phyloP scores from a whole-genome alignment of 2,888 invertebrate species.

The Scaptomyza flava region DNA sequence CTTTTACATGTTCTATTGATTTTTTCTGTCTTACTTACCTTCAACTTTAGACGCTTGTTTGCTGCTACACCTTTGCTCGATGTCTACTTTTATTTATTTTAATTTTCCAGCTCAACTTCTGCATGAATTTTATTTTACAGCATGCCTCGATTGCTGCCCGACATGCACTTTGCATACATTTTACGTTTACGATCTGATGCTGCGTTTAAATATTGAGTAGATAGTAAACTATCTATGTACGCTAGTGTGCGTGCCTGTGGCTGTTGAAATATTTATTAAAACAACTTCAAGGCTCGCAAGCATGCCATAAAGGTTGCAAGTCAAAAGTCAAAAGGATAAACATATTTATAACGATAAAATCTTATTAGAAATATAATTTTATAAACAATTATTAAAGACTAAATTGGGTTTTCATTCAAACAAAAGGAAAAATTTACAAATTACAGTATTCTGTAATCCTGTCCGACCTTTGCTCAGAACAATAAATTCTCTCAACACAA shows the following conservation, averaged over 20 bases:
- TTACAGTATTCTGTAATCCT: no score
- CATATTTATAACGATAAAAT: background rate
- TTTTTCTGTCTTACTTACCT: slow-evolving; percentile 5
- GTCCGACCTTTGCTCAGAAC: no score
- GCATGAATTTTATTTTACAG: slow-evolving; percentile 48
- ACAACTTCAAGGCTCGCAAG: slow-evolving; percentile 43
- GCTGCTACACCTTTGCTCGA: slow-evolving; percentile 21
- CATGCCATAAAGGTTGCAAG: slow-evolving; percentile 21
- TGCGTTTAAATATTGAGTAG: slow-evolving; percentile 76
- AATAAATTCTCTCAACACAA: background rate
- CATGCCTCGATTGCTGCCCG: slow-evolving; percentile 76
- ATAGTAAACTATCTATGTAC: slow-evolving; percentile 72
- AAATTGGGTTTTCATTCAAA: no score
- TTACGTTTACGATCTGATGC: slow-evolving; percentile 76
- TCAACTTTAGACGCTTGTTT: slow-evolving; percentile 19
- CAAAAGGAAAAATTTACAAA: no score
- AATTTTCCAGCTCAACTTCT: slow-evolving; percentile 50
- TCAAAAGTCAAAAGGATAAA: slow-evolving; percentile 10
- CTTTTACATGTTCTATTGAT: background rate
- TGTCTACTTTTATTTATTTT: slow-evolving; percentile 72
- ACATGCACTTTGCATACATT: slow-evolving; percentile 79
- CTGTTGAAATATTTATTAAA: slow-evolving; percentile 66
- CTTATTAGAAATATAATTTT: background rate
- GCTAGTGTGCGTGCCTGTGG: slow-evolving; percentile 11
- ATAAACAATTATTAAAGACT: background rate